phyloP scores from a whole-genome alignment of 2,888 invertebrate species.

The Sericinus montela region DNA sequence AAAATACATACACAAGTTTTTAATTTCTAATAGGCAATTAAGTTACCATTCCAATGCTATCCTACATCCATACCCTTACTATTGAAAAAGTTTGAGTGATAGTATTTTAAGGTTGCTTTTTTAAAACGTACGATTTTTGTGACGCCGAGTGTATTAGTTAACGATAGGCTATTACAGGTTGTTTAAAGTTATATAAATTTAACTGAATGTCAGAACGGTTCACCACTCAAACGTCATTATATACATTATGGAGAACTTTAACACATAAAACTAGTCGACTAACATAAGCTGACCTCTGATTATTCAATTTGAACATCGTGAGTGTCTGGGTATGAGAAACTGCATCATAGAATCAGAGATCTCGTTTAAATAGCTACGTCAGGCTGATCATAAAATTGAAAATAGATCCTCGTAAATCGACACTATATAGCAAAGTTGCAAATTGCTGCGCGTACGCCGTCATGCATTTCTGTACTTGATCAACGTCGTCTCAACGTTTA shows the following conservation, averaged over 20 bases:
- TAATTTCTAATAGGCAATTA: no score
- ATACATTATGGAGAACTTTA: slow-evolving; percentile 37
- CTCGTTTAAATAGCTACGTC: slow-evolving; percentile 49
- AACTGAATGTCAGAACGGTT: slow-evolving; percentile 38
- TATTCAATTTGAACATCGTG: slow-evolving; percentile 29
- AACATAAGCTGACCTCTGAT: slow-evolving; percentile 37
- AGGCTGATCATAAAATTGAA: slow-evolving; percentile 63
- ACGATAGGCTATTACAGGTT: not conserved
- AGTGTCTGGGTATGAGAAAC: slow-evolving; percentile 24
- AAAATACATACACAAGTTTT: no score
- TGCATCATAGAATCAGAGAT: slow-evolving; percentile 38
- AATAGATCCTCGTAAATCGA: slow-evolving; percentile 67
- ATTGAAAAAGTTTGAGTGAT: no score
- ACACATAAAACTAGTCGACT: slow-evolving; percentile 38
- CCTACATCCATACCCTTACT: no score
- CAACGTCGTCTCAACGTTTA: slow-evolving; percentile 32
- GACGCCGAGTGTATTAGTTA: not conserved
- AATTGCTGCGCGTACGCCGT: slow-evolving; percentile 60
- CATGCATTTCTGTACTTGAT: slow-evolving; percentile 55
- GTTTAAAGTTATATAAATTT: slow-evolving; percentile 27
- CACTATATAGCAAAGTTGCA: slow-evolving; percentile 57
- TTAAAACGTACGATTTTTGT: no score
- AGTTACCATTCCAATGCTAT: no score
- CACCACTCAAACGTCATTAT: slow-evolving; percentile 35
- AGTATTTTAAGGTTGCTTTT: no score